These are phyloP conservation scores for Calephelis virginiensis DNA, from an alignment of 1,140 invertebrate genomes.

Conservation along the genomic window DNA sequence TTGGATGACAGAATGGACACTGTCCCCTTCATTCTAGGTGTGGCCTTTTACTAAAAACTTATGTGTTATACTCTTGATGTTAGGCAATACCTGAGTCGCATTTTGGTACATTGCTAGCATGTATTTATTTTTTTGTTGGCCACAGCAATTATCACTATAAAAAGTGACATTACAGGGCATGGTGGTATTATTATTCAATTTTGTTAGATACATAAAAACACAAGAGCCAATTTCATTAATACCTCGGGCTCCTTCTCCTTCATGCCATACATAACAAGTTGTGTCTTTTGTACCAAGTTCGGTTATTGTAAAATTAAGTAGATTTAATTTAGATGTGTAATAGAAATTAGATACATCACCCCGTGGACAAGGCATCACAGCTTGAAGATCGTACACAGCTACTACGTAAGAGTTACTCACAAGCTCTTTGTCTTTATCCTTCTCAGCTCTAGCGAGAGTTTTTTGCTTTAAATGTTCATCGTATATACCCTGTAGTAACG, in stretches of 20 bases:
- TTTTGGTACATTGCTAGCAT: no score
- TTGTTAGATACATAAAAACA: constrained; percentile 37
- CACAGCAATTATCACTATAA: constrained; percentile 19
- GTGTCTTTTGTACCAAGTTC: constrained; percentile 41
- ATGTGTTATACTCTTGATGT: no score
- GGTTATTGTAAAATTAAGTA: constrained; percentile 53
- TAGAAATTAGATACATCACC: constrained; percentile 41
- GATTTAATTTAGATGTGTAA: constrained; percentile 45
- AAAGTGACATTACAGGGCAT: constrained; percentile 47
- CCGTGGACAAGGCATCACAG: constrained; percentile 40
- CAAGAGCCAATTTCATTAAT: constrained; percentile 46
- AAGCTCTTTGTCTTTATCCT: constrained; percentile 33
- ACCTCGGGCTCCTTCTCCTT: constrained; percentile 41
- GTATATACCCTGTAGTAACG: constrained; percentile 19
- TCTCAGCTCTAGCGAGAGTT: constrained; percentile 30
- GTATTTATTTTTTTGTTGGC: no score
- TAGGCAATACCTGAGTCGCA: no score
- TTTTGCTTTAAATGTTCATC: constrained; percentile 37
- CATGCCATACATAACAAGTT: constrained; percentile 47
- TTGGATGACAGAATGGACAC: no score
- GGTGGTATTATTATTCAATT: constrained; percentile 24
- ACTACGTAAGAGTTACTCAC: constrained; percentile 40
- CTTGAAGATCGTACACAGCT: constrained; percentile 53
- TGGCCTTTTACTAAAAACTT: no score
- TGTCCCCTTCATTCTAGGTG: no score